phyloP scores from a whole-genome alignment of 2,888 invertebrate genomes.

The Leptarthrus brevirostris region DNA sequence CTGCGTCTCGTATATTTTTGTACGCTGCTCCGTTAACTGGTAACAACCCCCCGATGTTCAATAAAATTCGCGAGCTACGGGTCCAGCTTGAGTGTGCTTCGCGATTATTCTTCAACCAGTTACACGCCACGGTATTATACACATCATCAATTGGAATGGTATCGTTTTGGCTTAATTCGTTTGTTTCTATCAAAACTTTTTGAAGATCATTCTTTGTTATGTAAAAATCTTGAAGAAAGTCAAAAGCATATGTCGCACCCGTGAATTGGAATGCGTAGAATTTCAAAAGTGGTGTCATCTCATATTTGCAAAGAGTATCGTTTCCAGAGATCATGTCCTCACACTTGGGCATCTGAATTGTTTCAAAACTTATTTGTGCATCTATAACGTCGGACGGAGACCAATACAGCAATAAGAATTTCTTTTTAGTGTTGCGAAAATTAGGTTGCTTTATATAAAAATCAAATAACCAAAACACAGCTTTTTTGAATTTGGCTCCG shows the following conservation, averaged over 20 bases:
- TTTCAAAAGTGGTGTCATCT: slow-evolving; percentile 76
- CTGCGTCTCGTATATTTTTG: slow-evolving; percentile 70
- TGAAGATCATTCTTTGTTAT: slow-evolving; percentile 52
- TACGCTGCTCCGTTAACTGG: slow-evolving; percentile 74
- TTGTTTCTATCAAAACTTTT: slow-evolving; percentile 42
- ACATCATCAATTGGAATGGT: slow-evolving; percentile 48
- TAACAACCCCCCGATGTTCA: slow-evolving; percentile 67
- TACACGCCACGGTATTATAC: slow-evolving; percentile 70
- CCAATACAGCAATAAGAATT: slow-evolving; percentile 72
- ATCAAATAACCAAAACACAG: slow-evolving; percentile 63
- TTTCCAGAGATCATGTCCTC: slow-evolving; percentile 62
- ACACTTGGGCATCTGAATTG: slow-evolving; percentile 75
- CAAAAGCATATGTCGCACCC: slow-evolving; percentile 58
- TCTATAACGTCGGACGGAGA: slow-evolving; percentile 74
- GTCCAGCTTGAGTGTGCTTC: slow-evolving; percentile 69
- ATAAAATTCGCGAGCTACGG: slow-evolving; percentile 59
- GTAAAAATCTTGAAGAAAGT: slow-evolving; percentile 58
- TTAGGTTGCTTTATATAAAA: slow-evolving; percentile 52
- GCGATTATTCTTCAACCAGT: slow-evolving; percentile 72
- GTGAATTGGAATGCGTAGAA: slow-evolving; percentile 70
- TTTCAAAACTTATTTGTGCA: slow-evolving; percentile 67
- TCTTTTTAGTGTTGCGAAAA: slow-evolving; percentile 56
- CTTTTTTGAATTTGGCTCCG: slow-evolving; percentile 70
- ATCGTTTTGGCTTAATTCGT: neutral
- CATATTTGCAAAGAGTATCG: slow-evolving; percentile 73